Percentiles rank a stretch among this genome's conserved stretches.
Evolutionary conservation across 1,140 invertebrate genomes (phyloP).

Genomic region (Caenorhabditis latens): DNA sequence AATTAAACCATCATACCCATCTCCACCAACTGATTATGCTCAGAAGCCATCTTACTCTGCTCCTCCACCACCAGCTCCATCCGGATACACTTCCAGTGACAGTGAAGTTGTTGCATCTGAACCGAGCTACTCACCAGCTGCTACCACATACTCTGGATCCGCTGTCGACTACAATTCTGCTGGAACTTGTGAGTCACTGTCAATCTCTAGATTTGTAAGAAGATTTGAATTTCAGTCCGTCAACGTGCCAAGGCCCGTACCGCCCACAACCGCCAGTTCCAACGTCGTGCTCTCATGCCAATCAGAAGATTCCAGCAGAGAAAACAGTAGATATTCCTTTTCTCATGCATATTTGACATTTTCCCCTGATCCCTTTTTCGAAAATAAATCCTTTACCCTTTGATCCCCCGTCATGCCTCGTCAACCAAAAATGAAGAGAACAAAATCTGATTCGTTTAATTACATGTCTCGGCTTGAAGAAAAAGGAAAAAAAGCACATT

Average conservation of each 20-base stretch:
- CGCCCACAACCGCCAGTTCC: constrained; percentile 1
- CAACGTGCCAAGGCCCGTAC: constrained; percentile 19
- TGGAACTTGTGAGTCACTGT: constrained; percentile 6
- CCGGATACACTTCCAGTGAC: neutral
- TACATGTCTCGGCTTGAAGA: neutral
- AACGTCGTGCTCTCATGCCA: neutral
- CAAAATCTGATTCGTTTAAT: constrained; percentile 17
- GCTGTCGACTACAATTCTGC: constrained; percentile 1
- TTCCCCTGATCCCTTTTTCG: neutral
- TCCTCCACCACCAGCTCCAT: neutral
- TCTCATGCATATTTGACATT: neutral
- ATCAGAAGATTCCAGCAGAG: constrained; percentile 22
- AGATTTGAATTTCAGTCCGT: neutral
- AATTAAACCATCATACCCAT: neutral
- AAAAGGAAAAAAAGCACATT: neutral
- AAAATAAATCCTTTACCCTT: neutral
- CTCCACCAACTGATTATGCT: constrained; percentile 13
- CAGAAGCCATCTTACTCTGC: constrained; percentile 40
- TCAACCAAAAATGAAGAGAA: neutral
- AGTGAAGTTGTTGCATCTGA: neutral
- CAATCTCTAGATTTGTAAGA: neutral
- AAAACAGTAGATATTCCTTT: neutral
- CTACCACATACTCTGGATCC: neutral
- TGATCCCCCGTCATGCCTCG: neutral
- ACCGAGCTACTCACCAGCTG: neutral